Evolutionary conservation across 2,888 invertebrate species (phyloP).

Genomic region (Ctenicera cuprea): DNA sequence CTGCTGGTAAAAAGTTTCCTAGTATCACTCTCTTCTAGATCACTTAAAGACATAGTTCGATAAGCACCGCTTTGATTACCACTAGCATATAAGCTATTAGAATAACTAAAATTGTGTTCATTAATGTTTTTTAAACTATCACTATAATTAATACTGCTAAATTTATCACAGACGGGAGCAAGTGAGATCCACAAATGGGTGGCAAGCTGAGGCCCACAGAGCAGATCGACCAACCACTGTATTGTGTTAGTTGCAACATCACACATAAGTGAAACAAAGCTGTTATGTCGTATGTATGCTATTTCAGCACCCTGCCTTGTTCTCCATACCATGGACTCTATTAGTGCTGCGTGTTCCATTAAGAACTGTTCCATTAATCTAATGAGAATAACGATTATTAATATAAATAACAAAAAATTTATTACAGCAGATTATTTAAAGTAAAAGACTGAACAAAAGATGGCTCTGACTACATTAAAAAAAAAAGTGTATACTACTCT

Average conservation of each 20-base stretch:
- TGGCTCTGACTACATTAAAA: too few relatives aligned
- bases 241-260: conserved; percentile 72
- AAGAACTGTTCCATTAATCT: conserved; percentile 84
- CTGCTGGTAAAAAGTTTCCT: conserved; percentile 24
- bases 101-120: conserved; percentile 12
- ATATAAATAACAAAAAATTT: background rate
- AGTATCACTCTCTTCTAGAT: conserved; percentile 31
- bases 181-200: conserved; percentile 66
- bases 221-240: conserved; percentile 77
- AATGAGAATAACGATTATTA: conserved; percentile 49
- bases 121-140: conserved; percentile 22
- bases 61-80: conserved; percentile 10
- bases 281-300: conserved; percentile 76
- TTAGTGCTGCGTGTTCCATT: conserved; percentile 85
- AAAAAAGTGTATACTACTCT: too few relatives aligned
- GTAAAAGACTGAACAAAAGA: too few relatives aligned
- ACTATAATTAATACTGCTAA: conserved; percentile 57
- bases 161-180: conserved; percentile 62
- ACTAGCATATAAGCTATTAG: conserved; percentile 8
- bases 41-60: conserved; percentile 24
- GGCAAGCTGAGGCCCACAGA: conserved; percentile 63
- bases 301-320: conserved; percentile 80
- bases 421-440: too few relatives aligned
- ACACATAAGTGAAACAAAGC: conserved; percentile 74
- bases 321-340: conserved; percentile 84